A percentile compares a stretch with the other conserved stretches of the same genome.
Evolutionary conservation across 1,140 invertebrate genomes (phyloP).

Genomic region (Drosophila truncata): DNA sequence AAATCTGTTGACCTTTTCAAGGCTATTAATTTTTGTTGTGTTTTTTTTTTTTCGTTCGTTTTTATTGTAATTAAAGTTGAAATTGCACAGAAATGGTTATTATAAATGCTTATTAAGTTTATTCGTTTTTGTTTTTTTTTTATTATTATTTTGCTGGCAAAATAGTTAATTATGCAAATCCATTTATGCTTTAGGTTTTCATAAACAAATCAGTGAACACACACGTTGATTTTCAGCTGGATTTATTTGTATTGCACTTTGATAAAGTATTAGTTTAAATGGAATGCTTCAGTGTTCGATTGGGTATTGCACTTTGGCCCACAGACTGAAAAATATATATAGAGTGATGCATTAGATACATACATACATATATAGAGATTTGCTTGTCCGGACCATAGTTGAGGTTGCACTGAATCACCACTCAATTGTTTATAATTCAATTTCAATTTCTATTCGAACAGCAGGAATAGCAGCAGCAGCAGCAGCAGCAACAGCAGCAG

Average conservation of each 20-base stretch:
- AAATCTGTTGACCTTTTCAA: slow-evolving; percentile 37
- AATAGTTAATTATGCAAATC: slow-evolving; percentile 26
- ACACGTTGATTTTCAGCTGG: slow-evolving; percentile 25
- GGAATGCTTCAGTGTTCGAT: slow-evolving; percentile 47
- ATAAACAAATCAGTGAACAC: slow-evolving; percentile 47
- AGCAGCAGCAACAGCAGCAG: slow-evolving; percentile 15
- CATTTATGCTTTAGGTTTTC: slow-evolving; percentile 12
- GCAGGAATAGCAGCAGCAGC: slow-evolving; percentile 16
- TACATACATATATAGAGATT: not conserved
- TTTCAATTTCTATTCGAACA: slow-evolving; percentile 21
- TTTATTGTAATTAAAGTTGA: slow-evolving; percentile 23
- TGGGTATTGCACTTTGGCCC: slow-evolving; percentile 64
- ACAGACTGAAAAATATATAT: slow-evolving; percentile 36
- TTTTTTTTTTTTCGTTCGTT: not conserved
- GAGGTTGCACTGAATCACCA: slow-evolving; percentile 44
- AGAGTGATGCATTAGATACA: slow-evolving; percentile 21
- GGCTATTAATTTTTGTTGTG: slow-evolving; percentile 15
- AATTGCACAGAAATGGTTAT: slow-evolving; percentile 47
- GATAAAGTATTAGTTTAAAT: slow-evolving; percentile 23
- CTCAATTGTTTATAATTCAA: slow-evolving; percentile 41
- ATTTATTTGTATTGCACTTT: slow-evolving; percentile 59
- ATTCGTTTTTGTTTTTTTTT: slow-evolving; percentile 17
- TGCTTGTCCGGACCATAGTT: slow-evolving; percentile 23
- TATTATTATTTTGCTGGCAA: slow-evolving; percentile 17
- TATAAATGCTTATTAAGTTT: slow-evolving; percentile 42